Evolutionary conservation across 2,888 invertebrate genomes (phyloP), one percentile per base, ranked within the genome.

Genomic region (Callinectes sapidus): DNA sequence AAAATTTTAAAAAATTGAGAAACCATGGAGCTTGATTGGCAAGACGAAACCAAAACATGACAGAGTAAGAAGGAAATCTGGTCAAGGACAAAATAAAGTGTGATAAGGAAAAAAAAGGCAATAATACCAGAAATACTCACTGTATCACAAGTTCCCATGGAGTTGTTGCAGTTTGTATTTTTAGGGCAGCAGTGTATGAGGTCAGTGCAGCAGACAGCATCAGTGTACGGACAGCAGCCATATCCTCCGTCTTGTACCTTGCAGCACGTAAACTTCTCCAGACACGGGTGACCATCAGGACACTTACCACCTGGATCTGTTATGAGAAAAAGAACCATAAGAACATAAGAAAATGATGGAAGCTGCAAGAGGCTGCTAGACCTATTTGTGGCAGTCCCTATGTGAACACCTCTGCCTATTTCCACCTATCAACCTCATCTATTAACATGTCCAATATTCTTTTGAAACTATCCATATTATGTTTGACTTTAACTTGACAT

Each of bases 251-350:
- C 55, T 16, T 28, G 10, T 6, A 92, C 81, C 48, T 92, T 87
- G 87, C 92, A 92, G n/a, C 92, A 92, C 0, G 90, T 92, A 28
- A 81, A 90, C 81, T 88, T 87, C 48, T 77, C 90, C 35, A 87
- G 90, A 77, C 92, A 92, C 18, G 92, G 92, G 32, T 92, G 92
- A 39, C 92, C 92, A 39, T 92, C 92, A 28, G 90, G 92, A 77
- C 92, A 92, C 87, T 90, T 81, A 16, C 90, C 88, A 8, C 92
- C 92, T 32, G 92, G 92, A 23, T 71, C 92, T 89, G 28, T 28
- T 35, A n/a, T 86, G 61, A 23, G 48, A n/a, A n/a, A n/a, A n/a
- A n/a, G n/a, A n/a, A n/a, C n/a, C n/a, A n/a, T n/a, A n/a, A n/a
- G n/a, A n/a, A n/a, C n/a, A n/a, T n/a, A n/a, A n/a, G n/a, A n/a